Conservation (phyloP, 2,797 vertebrate genomes). For the Tangara arthus region DNA sequence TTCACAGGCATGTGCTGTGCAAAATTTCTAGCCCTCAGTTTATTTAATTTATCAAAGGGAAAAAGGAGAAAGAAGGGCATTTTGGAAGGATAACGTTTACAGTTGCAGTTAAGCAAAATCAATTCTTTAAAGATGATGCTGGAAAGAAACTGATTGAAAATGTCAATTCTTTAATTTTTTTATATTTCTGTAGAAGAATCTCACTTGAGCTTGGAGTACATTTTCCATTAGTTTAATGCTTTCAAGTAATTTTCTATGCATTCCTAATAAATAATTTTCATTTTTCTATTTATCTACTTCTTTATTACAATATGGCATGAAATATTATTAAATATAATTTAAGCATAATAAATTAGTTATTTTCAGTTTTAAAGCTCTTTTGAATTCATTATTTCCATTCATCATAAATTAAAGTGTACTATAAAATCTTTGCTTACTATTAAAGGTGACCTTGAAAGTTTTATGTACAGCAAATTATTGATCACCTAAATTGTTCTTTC, state of each 20-base stretch:
- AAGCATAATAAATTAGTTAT: neutral
- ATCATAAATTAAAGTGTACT: neutral
- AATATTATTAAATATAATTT: neutral
- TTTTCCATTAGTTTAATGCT: neutral
- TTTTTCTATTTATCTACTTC: neutral
- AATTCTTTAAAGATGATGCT: neutral
- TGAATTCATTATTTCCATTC: neutral
- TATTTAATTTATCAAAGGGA: neutral
- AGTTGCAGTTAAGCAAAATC: neutral
- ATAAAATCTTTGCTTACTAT: neutral
- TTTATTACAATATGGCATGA: neutral
- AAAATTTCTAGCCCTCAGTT: neutral
- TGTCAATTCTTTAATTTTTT: neutral
- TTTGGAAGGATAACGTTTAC: neutral
- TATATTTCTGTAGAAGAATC: neutral
- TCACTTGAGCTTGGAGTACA: neutral
- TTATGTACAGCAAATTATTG: neutral
- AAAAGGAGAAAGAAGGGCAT: neutral
- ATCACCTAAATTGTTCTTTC: neutral
- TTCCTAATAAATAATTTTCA: neutral
- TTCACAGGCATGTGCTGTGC: neutral
- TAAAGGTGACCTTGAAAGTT: neutral
- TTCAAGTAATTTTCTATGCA: neutral
- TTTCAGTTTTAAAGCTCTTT: neutral
- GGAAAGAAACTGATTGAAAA: neutral